Evolutionary conservation across 2,113 vertebrate genomes (phyloP).

Genomic region (Numida meleagris): DNA sequence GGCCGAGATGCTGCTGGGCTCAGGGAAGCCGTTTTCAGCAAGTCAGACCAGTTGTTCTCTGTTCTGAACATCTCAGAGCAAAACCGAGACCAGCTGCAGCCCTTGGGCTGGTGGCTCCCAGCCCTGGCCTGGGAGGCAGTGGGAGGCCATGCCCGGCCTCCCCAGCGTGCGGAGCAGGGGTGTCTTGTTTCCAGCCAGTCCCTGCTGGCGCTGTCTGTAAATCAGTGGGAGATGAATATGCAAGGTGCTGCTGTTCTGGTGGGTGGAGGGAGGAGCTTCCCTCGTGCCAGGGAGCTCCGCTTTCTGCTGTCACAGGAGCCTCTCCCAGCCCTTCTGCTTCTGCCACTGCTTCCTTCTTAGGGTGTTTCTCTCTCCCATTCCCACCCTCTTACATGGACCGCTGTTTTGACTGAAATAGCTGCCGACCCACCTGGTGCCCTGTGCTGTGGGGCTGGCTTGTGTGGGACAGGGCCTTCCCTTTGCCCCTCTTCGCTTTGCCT

Average conservation of each 20-base stretch:
- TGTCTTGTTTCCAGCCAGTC: constrained; percentile 40
- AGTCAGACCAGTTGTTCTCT: neutral
- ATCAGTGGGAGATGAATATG: neutral
- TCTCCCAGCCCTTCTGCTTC: neutral
- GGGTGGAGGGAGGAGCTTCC: neutral
- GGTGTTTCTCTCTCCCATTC: neutral
- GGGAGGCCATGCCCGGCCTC: neutral
- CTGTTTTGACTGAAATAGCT: constrained; percentile 35
- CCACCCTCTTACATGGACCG: neutral
- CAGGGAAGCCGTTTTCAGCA: neutral
- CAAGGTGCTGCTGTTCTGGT: constrained; percentile 10
- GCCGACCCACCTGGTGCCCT: neutral
- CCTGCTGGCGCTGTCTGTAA: constrained; percentile 41
- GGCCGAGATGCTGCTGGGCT: neutral
- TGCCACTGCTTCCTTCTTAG: constrained; percentile 52
- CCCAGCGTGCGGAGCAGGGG: neutral
- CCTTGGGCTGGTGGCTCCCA: neutral
- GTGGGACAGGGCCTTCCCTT: neutral
- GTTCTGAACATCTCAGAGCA: neutral
- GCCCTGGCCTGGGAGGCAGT: neutral
- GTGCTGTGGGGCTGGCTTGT: neutral
- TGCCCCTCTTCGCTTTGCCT: neutral
- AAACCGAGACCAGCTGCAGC: neutral
- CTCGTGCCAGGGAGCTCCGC: neutral
- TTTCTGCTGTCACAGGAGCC: neutral